Percentiles rank a stretch among this genome's conserved stretches.
Conservation (phyloP, 2,113 vertebrate species). For the Melanerpes formicivorus region DNA sequence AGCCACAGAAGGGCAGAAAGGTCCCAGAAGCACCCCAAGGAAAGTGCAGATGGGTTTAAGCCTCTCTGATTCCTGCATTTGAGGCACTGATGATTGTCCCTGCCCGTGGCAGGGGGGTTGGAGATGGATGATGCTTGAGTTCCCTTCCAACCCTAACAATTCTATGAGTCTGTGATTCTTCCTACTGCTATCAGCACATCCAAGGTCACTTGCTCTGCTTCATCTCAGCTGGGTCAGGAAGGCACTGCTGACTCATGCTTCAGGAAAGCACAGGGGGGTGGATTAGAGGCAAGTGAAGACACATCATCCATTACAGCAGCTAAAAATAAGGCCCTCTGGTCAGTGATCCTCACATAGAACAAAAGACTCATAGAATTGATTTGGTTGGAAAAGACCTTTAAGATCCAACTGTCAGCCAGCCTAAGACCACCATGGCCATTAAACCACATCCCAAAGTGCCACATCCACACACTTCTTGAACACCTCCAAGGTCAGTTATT, state of each 20-base stretch:
- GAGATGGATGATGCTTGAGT: no score
- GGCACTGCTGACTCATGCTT: slow-evolving; percentile 45
- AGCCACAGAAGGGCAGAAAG: not conserved
- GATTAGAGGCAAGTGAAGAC: not conserved
- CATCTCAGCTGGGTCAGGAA: slow-evolving; percentile 35
- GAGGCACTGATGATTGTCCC: slow-evolving; percentile 18
- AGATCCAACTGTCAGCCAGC: no score
- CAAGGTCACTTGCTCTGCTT: slow-evolving; percentile 33
- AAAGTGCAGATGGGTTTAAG: not conserved
- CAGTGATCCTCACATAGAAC: not conserved
- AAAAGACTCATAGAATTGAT: no score
- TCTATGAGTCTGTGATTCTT: not conserved
- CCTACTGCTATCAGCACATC: slow-evolving; percentile 43
- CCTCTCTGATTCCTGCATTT: not conserved
- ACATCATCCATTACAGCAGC: not conserved
- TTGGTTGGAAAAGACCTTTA: no score
- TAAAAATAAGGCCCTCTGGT: not conserved
- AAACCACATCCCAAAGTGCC: not conserved
- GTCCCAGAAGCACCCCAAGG: not conserved
- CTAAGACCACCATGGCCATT: no score
- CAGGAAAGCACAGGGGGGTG: not conserved
- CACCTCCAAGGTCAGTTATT: not conserved
- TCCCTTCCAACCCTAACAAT: no score
- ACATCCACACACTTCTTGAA: no score
- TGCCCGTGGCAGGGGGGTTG: no score